Percentiles rank a stretch among this genome's conserved stretches.
Conservation (phyloP, 2,888 invertebrate species). For the Flabesymbios commensalis region DNA sequence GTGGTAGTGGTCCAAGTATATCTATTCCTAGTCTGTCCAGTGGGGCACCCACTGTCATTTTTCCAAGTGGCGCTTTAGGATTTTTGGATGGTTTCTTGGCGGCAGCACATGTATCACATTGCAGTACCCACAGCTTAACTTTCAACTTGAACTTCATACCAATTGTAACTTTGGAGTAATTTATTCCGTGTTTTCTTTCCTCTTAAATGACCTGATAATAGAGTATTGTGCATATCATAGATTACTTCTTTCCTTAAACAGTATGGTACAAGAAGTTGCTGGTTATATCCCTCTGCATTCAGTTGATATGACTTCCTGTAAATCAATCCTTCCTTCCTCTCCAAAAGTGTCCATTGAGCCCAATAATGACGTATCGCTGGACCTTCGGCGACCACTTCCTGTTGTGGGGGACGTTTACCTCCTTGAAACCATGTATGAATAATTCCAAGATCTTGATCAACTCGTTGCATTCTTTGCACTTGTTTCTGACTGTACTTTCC, state of each 20-base stretch:
- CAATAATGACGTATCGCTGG: slow-evolving; percentile 11
- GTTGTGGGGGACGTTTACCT: not conserved
- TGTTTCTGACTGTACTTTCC: not conserved
- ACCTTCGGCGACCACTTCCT: not conserved
- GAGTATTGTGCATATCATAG: slow-evolving; percentile 13
- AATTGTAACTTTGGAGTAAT: slow-evolving; percentile 15
- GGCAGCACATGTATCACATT: slow-evolving; percentile 24
- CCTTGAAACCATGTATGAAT: not conserved
- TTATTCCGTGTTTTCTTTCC: slow-evolving; percentile 20
- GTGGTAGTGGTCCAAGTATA: slow-evolving; percentile 29
- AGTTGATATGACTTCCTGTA: slow-evolving; percentile 6
- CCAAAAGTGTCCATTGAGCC: slow-evolving; percentile 1
- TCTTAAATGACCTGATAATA: slow-evolving; percentile 25
- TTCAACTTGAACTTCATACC: slow-evolving; percentile 22
- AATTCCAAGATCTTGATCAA: not conserved
- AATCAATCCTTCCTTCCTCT: slow-evolving; percentile 16
- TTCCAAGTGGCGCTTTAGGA: slow-evolving; percentile 20
- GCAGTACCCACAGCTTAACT: slow-evolving; percentile 15
- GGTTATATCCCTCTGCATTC: slow-evolving; percentile 3
- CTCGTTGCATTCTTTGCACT: not conserved
- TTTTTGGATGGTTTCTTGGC: slow-evolving; percentile 14
- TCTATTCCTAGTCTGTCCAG: slow-evolving; percentile 27
- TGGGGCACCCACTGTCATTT: slow-evolving; percentile 22
- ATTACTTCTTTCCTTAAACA: slow-evolving; percentile 11
- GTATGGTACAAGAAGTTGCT: slow-evolving; percentile 15